Percentiles rank a stretch among this genome's conserved stretches.
These are phyloP conservation scores for Macquaria australasica DNA, from an alignment of 2,113 vertebrate genomes.

Conservation along the genomic window DNA sequence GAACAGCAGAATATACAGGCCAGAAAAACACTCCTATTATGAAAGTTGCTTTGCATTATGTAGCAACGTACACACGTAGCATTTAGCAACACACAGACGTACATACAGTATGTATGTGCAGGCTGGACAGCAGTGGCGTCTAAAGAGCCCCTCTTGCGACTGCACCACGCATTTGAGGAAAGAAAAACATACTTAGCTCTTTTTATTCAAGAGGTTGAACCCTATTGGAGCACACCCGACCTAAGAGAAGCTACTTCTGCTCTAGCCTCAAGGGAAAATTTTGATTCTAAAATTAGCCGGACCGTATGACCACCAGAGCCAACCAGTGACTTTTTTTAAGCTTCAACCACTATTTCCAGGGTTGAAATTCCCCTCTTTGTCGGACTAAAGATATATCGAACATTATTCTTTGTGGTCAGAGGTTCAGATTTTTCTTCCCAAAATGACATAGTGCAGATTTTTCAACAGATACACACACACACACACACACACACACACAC, in stretches of 20 bases:
- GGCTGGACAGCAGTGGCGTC: slow-evolving; percentile 60
- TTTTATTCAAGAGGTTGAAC: slow-evolving; percentile 1
- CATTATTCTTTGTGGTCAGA: slow-evolving; percentile 55
- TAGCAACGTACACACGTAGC: slow-evolving; percentile 72
- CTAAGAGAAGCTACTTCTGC: slow-evolving; percentile 51
- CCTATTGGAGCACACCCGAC: slow-evolving; percentile 40
- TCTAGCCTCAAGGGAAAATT: slow-evolving; percentile 35
- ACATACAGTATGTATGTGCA: slow-evolving; percentile 51
- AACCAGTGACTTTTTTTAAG: slow-evolving; percentile 48
- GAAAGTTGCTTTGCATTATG: slow-evolving; percentile 72
- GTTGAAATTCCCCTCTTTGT: slow-evolving; percentile 38
- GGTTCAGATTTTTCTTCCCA: slow-evolving; percentile 54
- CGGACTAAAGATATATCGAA: slow-evolving; percentile 47
- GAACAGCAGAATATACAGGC: slow-evolving; percentile 79
- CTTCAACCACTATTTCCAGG: slow-evolving; percentile 32
- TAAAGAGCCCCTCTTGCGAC: slow-evolving; percentile 39
- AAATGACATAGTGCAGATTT: slow-evolving; percentile 68
- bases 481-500: background rate
- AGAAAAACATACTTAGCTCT: slow-evolving; percentile 26
- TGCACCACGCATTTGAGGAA: slow-evolving; percentile 56
- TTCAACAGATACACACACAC: slow-evolving; percentile 39
- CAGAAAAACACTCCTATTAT: slow-evolving; percentile 62
- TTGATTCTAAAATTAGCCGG: slow-evolving; percentile 21
- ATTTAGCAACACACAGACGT: slow-evolving; percentile 66
- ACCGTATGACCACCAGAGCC: slow-evolving; percentile 40